Conservation (phyloP, 2,888 invertebrate species). For the Macroteleia sp. region DNA sequence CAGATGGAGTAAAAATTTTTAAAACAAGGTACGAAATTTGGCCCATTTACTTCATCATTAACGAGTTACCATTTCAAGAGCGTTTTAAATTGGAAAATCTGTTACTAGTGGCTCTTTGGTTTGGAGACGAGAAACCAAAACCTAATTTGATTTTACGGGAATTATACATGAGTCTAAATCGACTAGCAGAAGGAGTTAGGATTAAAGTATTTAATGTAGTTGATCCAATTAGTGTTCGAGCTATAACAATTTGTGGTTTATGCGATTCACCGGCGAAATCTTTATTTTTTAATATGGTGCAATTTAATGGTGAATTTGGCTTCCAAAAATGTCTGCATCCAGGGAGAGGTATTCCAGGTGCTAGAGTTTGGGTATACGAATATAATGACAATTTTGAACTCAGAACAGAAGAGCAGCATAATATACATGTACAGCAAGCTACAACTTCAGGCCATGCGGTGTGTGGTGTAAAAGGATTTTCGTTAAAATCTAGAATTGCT, state of each 20-base stretch:
- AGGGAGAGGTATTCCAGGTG: constrained; percentile 1
- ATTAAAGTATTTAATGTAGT: background rate
- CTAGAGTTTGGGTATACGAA: constrained; percentile 6
- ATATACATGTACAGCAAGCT: background rate
- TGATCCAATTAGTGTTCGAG: background rate
- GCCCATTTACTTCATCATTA: constrained; percentile 19
- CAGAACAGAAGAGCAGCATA: constrained; percentile 12
- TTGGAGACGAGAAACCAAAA: constrained; percentile 14
- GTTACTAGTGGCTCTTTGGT: background rate
- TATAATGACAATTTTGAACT: constrained; percentile 19
- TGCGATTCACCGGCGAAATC: constrained; percentile 54
- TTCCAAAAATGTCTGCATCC: constrained; percentile 46
- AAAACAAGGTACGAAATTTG: constrained; percentile 1
- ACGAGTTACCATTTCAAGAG: constrained; percentile 23
- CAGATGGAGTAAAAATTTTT: constrained; percentile 7
- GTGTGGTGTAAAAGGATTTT: constrained; percentile 14
- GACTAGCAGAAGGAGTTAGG: background rate
- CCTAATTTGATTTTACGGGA: background rate
- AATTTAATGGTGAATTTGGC: constrained; percentile 54
- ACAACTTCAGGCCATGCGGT: background rate
- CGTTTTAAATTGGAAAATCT: constrained; percentile 4
- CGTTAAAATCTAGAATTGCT: background rate
- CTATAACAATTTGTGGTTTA: constrained; percentile 25
- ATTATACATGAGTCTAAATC: background rate
- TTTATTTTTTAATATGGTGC: constrained; percentile 45